phyloP scores from a whole-genome alignment of 1,140 invertebrate species.

The Heliconius himera region DNA sequence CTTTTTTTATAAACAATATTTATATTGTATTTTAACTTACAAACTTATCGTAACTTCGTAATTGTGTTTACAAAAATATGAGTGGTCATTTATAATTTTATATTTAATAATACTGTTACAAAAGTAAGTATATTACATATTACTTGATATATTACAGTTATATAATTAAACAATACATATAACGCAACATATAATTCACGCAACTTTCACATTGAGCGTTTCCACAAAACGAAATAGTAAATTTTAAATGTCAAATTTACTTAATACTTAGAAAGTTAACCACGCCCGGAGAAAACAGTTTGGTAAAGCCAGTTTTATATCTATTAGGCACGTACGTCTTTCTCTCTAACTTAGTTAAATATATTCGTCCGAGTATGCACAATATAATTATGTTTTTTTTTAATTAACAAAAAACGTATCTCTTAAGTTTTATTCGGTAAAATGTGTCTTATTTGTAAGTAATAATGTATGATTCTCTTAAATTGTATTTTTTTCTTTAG shows the following conservation, averaged over 20 bases:
- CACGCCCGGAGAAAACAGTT: slow-evolving; percentile 28
- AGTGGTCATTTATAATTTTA: too few relatives aligned
- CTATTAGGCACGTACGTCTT: background rate
- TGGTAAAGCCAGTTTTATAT: background rate
- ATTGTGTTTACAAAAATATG: too few relatives aligned
- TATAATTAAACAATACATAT: background rate
- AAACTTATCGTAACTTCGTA: too few relatives aligned
- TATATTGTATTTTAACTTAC: too few relatives aligned
- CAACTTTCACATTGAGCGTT: background rate
- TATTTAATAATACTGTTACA: too few relatives aligned
- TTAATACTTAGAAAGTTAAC: slow-evolving; percentile 27
- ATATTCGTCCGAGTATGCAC: too few relatives aligned
- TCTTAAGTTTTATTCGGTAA: background rate
- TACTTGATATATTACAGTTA: background rate
- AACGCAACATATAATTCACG: background rate
- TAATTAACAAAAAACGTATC: too few relatives aligned
- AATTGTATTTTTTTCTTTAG: too few relatives aligned
- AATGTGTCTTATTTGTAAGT: too few relatives aligned
- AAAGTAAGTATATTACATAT: background rate
- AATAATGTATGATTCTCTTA: too few relatives aligned
- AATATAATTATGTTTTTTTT: too few relatives aligned
- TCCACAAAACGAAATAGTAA: background rate
- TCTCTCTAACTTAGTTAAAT: background rate
- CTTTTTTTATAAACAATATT: too few relatives aligned
- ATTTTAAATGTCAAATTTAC: background rate